A percentile compares a stretch with the other conserved stretches of the same genome.
Evolutionary conservation across 2,888 invertebrate genomes (phyloP).

Genomic region (Zhuqinia jingwanae): DNA sequence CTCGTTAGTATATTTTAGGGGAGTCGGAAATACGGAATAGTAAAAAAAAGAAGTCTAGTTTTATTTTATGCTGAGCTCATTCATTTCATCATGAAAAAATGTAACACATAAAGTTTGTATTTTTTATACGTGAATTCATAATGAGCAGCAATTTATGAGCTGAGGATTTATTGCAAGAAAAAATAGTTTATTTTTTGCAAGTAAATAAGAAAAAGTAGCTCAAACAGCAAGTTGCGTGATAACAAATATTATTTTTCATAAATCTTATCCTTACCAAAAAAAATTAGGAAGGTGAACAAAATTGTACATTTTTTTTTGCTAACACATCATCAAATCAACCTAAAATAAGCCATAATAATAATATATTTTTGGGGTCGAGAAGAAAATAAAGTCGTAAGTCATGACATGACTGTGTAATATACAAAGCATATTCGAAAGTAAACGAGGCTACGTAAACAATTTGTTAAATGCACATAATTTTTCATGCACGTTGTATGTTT

Average conservation of each 20-base stretch:
- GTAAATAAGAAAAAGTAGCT: conserved; percentile 19
- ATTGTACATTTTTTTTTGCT: background rate
- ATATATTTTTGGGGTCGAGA: background rate
- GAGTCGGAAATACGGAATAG: conserved; percentile 19
- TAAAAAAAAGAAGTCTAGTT: conserved; percentile 17
- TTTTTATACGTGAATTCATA: conserved; percentile 1
- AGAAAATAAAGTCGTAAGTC: background rate
- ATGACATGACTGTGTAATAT: background rate
- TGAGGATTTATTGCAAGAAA: background rate
- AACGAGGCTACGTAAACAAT: conserved; percentile 54
- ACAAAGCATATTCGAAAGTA: conserved; percentile 15
- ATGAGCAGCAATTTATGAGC: background rate
- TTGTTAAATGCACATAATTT: conserved; percentile 42
- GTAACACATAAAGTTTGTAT: background rate
- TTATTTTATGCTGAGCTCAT: conserved; percentile 3
- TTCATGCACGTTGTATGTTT: conserved; percentile 12
- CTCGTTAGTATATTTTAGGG: conserved; percentile 26
- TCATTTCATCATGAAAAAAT: background rate
- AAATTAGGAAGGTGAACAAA: conserved; percentile 1
- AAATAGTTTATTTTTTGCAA: conserved; percentile 10
- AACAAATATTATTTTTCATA: background rate
- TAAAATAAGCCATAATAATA: background rate
- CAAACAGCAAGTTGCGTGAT: conserved; percentile 33
- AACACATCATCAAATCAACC: background rate
- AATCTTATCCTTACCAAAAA: too few species aligned